These are phyloP conservation scores for Hypomecis atomaria DNA, from an alignment of 2,888 invertebrate genomes.

Conservation along the genomic window DNA sequence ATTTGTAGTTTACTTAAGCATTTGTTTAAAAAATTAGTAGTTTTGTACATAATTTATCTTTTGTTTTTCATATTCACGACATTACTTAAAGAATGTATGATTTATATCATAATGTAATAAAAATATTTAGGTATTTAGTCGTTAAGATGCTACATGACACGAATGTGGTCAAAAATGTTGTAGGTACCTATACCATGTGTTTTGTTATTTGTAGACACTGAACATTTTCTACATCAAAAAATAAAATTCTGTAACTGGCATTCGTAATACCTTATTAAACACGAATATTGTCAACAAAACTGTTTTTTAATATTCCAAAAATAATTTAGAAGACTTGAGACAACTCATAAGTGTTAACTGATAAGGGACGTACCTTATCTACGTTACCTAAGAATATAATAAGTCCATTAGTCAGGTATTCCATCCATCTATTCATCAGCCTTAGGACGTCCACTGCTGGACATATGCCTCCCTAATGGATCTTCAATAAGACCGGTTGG, in stretches of 20 bases:
- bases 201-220: constrained; percentile 23
- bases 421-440: too few relatives aligned
- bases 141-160: constrained; percentile 13
- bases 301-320: constrained; percentile 18
- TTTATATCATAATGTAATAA: background rate
- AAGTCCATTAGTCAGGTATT: too few relatives aligned
- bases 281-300: constrained; percentile 32
- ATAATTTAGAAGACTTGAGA: too few relatives aligned
- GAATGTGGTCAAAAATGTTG: constrained; percentile 29
- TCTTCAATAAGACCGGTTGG: too few relatives aligned
- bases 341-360: too few relatives aligned
- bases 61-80: constrained; percentile 15
- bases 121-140: constrained; percentile 1
- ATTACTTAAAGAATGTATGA: constrained; percentile 15
- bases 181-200: constrained; percentile 19
- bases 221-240: constrained; percentile 33
- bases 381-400: too few relatives aligned
- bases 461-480: too few relatives aligned
- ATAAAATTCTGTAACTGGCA: constrained; percentile 37
- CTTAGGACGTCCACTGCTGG: too few relatives aligned
- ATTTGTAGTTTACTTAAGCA: constrained; percentile 18
- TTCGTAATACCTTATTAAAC: constrained; percentile 41
- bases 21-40: constrained; percentile 23
- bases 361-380: too few relatives aligned
- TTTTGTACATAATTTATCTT: constrained; percentile 41